Evolutionary conservation across 2,113 vertebrate genomes (phyloP).

Genomic region (Caretta caretta): DNA sequence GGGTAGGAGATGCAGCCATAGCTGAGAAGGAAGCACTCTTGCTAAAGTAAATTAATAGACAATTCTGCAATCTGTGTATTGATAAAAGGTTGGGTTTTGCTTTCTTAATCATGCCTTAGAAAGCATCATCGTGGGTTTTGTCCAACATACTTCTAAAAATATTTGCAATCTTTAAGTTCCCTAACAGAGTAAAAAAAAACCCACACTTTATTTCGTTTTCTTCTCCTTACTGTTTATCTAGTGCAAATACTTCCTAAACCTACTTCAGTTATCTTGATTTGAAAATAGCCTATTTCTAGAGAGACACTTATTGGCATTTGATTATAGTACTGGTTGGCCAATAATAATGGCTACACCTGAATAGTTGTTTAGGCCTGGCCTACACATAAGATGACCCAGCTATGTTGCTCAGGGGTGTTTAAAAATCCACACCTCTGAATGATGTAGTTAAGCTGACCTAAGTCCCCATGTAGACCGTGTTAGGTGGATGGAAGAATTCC

Average conservation of each 20-base stretch:
- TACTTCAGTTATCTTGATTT: neutral
- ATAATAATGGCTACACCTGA: neutral
- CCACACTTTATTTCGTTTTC: neutral
- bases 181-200: neutral
- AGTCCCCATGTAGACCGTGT: neutral
- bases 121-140: neutral
- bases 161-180: neutral
- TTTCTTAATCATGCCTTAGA: neutral
- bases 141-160: neutral
- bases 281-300: neutral
- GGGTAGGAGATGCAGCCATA: neutral
- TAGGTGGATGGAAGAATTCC: neutral
- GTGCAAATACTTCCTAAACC: neutral
- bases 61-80: neutral
- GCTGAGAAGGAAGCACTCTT: neutral
- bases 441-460: neutral
- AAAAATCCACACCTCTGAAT: no score
- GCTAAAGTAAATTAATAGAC: neutral
- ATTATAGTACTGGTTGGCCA: neutral
- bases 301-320: neutral
- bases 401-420: neutral
- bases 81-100: fast-evolving
- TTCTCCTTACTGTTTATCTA: neutral
- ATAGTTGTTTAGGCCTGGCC: neutral
- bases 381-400: neutral